Evolutionary conservation across 2,888 invertebrate genomes (phyloP).

Genomic region (Meloe dianella): DNA sequence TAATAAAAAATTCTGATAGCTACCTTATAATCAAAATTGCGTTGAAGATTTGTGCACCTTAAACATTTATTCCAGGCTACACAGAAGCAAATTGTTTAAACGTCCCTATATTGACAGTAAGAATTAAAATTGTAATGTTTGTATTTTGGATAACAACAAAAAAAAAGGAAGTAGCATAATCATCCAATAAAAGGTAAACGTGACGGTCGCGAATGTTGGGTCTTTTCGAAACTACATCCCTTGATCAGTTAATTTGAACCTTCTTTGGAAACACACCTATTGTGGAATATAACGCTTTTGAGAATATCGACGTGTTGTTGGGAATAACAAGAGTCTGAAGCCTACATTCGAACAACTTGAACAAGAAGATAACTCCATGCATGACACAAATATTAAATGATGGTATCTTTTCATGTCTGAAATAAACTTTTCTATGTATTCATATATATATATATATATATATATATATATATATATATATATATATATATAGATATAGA

Average conservation of each 20-base stretch:
- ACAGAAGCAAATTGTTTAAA: slow-evolving; percentile 26
- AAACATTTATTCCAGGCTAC: not conserved
- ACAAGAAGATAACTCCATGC: slow-evolving; percentile 16
- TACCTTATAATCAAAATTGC: not conserved
- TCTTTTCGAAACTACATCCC: not conserved
- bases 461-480: too few relatives aligned
- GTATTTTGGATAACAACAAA: slow-evolving; percentile 32
- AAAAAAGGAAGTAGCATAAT: slow-evolving; percentile 31
- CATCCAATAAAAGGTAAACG: slow-evolving; percentile 29
- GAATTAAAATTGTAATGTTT: slow-evolving; percentile 39
- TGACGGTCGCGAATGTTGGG: slow-evolving; percentile 12
- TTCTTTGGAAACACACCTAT: slow-evolving; percentile 3
- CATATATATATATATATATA: slow-evolving; percentile 20
- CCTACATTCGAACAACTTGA: slow-evolving; percentile 9
- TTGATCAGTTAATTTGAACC: slow-evolving; percentile 8
- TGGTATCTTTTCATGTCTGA: slow-evolving; percentile 29
- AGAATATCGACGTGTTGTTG: slow-evolving; percentile 20
- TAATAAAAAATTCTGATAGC: not conserved
- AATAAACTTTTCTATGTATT: slow-evolving; percentile 27
- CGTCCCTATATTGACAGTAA: slow-evolving; percentile 38
- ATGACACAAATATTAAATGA: slow-evolving; percentile 32
- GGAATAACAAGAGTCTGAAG: slow-evolving; percentile 16
- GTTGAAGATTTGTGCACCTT: not conserved
- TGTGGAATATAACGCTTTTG: slow-evolving; percentile 17
- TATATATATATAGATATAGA: too few relatives aligned